phyloP scores from a whole-genome alignment of 2,888 invertebrate species.

The Sesamia inferens region DNA sequence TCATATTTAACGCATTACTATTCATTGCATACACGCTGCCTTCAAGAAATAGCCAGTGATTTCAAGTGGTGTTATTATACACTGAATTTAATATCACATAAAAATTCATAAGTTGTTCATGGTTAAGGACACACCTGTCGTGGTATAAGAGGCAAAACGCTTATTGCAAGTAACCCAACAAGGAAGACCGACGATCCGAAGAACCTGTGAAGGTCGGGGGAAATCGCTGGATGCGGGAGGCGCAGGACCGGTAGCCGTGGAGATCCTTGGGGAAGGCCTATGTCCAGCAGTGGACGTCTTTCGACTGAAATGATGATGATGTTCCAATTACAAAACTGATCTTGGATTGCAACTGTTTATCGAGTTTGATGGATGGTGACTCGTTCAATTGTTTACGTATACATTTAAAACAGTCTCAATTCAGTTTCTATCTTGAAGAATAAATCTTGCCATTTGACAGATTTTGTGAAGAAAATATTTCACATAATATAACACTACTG shows the following conservation, averaged over 20 bases:
- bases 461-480: no score
- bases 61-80: constrained; percentile 45
- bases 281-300: no score
- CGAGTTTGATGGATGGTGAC: not conserved
- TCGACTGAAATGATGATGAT: no score
- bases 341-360: not conserved
- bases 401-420: no score
- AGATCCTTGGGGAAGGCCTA: no score
- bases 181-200: no score
- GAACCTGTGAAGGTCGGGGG: no score
- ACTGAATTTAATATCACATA: constrained; percentile 54
- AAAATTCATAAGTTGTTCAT: constrained; percentile 48
- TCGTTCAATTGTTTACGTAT: not conserved
- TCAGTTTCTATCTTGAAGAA: no score
- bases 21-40: constrained; percentile 23
- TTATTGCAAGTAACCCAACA: not conserved
- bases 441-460: no score
- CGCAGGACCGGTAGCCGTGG: no score
- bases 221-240: no score
- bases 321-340: constrained; percentile 15
- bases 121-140: constrained; percentile 57
- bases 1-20: constrained; percentile 27
- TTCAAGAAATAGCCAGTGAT: constrained; percentile 36
- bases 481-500: no score
- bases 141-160: not conserved